These are phyloP conservation scores for Ephestia elutella DNA, from an alignment of 1,140 invertebrate species.

Conservation along the genomic window DNA sequence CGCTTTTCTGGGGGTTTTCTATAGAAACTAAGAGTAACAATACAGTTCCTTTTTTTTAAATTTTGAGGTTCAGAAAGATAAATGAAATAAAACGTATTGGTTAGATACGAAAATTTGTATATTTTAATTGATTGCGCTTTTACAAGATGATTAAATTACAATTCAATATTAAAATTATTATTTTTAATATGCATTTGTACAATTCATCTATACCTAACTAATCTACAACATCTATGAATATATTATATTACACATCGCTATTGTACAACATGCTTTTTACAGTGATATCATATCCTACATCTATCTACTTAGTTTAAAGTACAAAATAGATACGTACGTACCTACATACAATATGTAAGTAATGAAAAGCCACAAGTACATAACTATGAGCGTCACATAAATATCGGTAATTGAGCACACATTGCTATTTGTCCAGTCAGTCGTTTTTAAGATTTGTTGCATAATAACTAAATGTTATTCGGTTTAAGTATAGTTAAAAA, in stretches of 20 bases:
- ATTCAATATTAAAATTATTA: constrained; percentile 67
- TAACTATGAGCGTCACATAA: constrained; percentile 21
- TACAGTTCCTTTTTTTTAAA: too few relatives aligned
- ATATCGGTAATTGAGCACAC: constrained; percentile 37
- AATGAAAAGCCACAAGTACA: constrained; percentile 34
- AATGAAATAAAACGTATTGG: constrained; percentile 31
- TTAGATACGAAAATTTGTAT: constrained; percentile 71
- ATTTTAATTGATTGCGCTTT: constrained; percentile 70
- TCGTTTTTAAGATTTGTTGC: background rate
- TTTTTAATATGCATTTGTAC: constrained; percentile 69
- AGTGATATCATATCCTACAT: constrained; percentile 43
- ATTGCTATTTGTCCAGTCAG: constrained; percentile 24
- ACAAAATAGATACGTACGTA: constrained; percentile 34
- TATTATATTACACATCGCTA: constrained; percentile 69
- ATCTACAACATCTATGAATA: constrained; percentile 62
- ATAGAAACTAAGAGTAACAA: too few relatives aligned
- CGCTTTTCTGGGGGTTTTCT: too few relatives aligned
- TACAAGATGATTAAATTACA: constrained; percentile 72
- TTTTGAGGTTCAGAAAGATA: background rate
- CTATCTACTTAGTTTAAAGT: constrained; percentile 40
- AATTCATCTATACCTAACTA: constrained; percentile 71
- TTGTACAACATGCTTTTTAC: constrained; percentile 72
- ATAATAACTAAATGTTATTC: too few relatives aligned
- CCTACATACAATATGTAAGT: constrained; percentile 29
- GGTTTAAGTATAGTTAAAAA: background rate